A percentile compares a stretch with the other conserved stretches of the same genome.
Evolutionary conservation across 2,888 invertebrate genomes (phyloP).

Genomic region (Neoscelio sp.): DNA sequence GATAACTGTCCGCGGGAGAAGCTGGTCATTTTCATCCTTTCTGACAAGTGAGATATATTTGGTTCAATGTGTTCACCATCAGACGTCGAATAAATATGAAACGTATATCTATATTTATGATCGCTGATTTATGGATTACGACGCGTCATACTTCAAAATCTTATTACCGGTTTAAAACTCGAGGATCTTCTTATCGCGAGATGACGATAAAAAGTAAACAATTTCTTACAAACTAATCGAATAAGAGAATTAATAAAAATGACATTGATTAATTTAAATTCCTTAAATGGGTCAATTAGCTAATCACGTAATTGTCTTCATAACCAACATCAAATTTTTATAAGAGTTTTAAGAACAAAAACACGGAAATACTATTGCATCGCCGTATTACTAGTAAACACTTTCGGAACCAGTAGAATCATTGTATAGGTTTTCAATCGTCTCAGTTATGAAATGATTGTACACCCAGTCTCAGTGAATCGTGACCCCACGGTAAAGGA

Average conservation of each 20-base stretch:
- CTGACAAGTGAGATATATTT: background rate
- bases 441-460: too few relatives aligned
- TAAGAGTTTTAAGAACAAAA: too few relatives aligned
- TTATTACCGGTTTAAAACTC: conserved; percentile 16
- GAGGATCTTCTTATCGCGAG: conserved; percentile 6
- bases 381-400: too few relatives aligned
- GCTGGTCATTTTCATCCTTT: conserved; percentile 12
- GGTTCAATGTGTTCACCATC: background rate
- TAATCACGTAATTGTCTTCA: background rate
- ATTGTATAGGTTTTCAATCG: too few relatives aligned
- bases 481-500: too few relatives aligned
- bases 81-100: too few relatives aligned
- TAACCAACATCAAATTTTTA: too few relatives aligned
- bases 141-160: conserved; percentile 27
- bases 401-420: too few relatives aligned
- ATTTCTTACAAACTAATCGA: conserved; percentile 2
- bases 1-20: background rate
- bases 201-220: conserved; percentile 5
- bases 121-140: conserved; percentile 39
- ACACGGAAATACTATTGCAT: too few relatives aligned
- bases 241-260: conserved; percentile 8
- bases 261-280: too few relatives aligned
- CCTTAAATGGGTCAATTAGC: background rate
- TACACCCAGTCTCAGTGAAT: too few relatives aligned
- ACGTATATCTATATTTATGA: conserved; percentile 21